Base-by-base conservation (phyloP, 2,113 vertebrate genomes). In the Vanacampus margaritifer region DNA sequence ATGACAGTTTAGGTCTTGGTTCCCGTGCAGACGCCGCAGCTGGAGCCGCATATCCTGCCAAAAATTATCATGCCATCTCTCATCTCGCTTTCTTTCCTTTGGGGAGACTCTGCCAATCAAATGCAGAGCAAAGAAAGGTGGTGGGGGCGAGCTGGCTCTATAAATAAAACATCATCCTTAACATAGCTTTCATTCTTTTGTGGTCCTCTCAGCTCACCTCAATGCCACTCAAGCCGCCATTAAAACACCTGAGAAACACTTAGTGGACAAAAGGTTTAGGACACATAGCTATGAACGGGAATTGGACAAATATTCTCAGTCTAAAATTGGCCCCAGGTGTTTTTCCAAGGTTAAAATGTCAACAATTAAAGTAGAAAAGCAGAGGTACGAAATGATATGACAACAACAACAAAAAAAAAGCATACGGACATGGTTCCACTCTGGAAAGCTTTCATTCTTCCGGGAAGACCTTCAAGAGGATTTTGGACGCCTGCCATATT, bases 161-260 rank as follows among this genome's bases (percentile, higher is more conserved):
- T 89, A 90, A 91, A 90, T 91, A 92, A 88, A 80, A 84, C 84
- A 90, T 89, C 88, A 90, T 89, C 82, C 88, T 85, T 84, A 71
- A 84, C 86, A 90, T 84, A 87, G 84, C 81, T 84, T 84, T 74
- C 56, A 17, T 83, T 77, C 78, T 68, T 73, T 71, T 72, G 68
- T 67, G 39, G 69, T 73, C 62, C 68, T 80, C 48, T 72, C 23
- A n/a, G 75, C 65, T 67, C 53, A 45, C 46, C 35, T 43, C 32
- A 1, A 53, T 75, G 65, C 73, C 41, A 62, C 68, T 68, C 65
- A 56, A 1, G 71, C 78, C 72, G 57, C 67, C 75, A 32, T 32
- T 32, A 81, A 73, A 14, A 11, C 39, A 65, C 46, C n/a, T n/a
- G 19, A 41, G 39, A 62, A 23, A 14, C 60, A 62, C 1, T 7